Percentiles rank a stretch among this genome's conserved stretches.
Evolutionary conservation across 2,797 vertebrate genomes (phyloP).

Genomic region (Octomys mimax): DNA sequence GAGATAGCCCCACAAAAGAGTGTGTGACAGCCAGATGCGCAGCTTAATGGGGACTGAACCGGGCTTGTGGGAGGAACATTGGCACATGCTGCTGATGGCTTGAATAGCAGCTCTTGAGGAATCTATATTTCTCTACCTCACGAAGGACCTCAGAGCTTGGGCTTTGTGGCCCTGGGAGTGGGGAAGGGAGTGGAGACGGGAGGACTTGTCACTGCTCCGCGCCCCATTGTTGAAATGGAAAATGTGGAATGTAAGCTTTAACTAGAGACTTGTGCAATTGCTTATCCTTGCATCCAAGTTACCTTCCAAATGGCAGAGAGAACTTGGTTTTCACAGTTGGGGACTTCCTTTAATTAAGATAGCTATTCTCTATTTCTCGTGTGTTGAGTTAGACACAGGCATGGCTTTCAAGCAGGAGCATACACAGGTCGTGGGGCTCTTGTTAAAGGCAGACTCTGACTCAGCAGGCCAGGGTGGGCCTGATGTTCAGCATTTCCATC

Average conservation of each 20-base stretch:
- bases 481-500: not conserved
- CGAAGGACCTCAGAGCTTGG: slow-evolving; percentile 51
- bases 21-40: slow-evolving; percentile 88
- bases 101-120: slow-evolving; percentile 82
- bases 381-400: not conserved
- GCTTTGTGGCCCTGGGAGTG: slow-evolving; percentile 59
- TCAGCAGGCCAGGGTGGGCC: not conserved
- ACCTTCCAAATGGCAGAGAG: not conserved
- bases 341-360: not conserved
- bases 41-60: slow-evolving; percentile 84
- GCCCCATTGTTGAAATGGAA: slow-evolving; percentile 58
- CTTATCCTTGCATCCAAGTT: not conserved
- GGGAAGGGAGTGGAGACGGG: slow-evolving; percentile 74
- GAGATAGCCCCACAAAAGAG: slow-evolving; percentile 85
- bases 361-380: not conserved
- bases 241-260: slow-evolving; percentile 1
- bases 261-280: not conserved
- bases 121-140: slow-evolving; percentile 70
- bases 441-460: not conserved
- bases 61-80: slow-evolving; percentile 85
- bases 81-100: slow-evolving; percentile 72
- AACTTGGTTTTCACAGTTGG: not conserved
- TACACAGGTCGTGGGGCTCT: not conserved
- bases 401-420: not conserved
- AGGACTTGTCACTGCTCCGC: slow-evolving; percentile 79